phyloP scores from a whole-genome alignment of 2,888 invertebrate genomes.

The Mesopsocus fuscifrons region DNA sequence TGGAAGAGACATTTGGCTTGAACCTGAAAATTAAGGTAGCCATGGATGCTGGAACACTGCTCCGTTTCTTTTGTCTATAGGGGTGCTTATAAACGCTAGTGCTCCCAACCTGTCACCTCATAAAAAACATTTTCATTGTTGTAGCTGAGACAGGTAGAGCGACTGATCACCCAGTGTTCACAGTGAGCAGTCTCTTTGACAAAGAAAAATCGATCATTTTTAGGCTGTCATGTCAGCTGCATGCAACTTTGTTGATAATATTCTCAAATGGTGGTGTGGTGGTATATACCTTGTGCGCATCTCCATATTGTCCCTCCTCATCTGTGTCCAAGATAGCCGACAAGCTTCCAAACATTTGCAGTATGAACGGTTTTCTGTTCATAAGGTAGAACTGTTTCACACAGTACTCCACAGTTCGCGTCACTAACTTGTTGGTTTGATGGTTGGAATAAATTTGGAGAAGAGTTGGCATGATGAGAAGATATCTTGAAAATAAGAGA shows the following conservation, averaged over 20 bases:
- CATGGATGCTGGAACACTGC: neutral
- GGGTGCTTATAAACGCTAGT: conserved; percentile 4
- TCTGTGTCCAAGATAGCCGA: conserved; percentile 90
- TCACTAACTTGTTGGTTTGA: conserved; percentile 89
- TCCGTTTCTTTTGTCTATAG: conserved; percentile 7
- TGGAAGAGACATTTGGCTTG: conserved; percentile 85
- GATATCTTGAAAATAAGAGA: conserved; percentile 41
- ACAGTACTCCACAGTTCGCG: conserved; percentile 91
- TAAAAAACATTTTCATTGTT: too few relatives aligned
- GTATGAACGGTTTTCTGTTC: conserved; percentile 93
- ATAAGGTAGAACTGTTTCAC: conserved; percentile 97
- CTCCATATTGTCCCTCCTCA: conserved; percentile 68
- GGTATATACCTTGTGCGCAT: conserved; percentile 80
- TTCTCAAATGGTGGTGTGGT: too few relatives aligned
- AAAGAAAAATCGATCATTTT: too few relatives aligned
- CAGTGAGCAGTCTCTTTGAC: too few relatives aligned
- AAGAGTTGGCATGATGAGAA: conserved; percentile 94
- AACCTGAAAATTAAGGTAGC: conserved; percentile 37
- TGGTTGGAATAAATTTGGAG: conserved; percentile 93
- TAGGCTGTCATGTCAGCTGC: too few relatives aligned
- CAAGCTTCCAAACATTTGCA: conserved; percentile 98
- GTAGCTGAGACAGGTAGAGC: too few relatives aligned
- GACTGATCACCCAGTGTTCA: too few relatives aligned
- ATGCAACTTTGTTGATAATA: too few relatives aligned
- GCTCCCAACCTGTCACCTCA: too few relatives aligned